Conservation (phyloP, 2,888 invertebrate genomes). For the Flexamia atlantica region DNA sequence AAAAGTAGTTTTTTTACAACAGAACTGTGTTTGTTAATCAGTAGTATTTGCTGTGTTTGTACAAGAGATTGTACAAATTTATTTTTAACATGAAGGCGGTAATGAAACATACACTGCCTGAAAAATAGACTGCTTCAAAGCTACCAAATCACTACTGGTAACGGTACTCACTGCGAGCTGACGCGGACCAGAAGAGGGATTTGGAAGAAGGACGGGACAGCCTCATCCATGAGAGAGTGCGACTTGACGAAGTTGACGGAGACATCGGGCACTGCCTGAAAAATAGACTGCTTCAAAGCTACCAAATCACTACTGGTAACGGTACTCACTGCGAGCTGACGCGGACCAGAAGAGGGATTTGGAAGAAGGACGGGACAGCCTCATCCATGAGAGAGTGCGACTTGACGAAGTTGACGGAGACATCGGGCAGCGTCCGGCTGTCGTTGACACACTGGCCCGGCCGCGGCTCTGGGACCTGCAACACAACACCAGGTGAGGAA, state of each 20-base stretch:
- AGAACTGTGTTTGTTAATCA: too few species aligned
- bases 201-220: constrained; percentile 89
- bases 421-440: constrained; percentile 90
- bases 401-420: constrained; percentile 95
- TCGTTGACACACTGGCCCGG: constrained; percentile 95
- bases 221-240: constrained; percentile 96
- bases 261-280: constrained; percentile 88
- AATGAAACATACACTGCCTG: too few species aligned
- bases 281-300: constrained; percentile 79
- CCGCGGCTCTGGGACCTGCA: constrained; percentile 84
- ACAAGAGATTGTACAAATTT: too few species aligned
- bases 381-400: constrained; percentile 97
- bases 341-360: constrained; percentile 74
- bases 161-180: constrained; percentile 82
- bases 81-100: too few species aligned
- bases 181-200: constrained; percentile 78
- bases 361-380: constrained; percentile 90
- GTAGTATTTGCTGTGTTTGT: too few species aligned
- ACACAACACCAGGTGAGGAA: background rate
- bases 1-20: too few species aligned
- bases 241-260: constrained; percentile 96
- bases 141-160: too few species aligned
- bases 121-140: too few species aligned
- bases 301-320: background rate
- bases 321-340: constrained; percentile 86